Evolutionary conservation across 2,113 vertebrate genomes (phyloP), one percentile per base, ranked within the genome.

Genomic region (Esox niger): DNA sequence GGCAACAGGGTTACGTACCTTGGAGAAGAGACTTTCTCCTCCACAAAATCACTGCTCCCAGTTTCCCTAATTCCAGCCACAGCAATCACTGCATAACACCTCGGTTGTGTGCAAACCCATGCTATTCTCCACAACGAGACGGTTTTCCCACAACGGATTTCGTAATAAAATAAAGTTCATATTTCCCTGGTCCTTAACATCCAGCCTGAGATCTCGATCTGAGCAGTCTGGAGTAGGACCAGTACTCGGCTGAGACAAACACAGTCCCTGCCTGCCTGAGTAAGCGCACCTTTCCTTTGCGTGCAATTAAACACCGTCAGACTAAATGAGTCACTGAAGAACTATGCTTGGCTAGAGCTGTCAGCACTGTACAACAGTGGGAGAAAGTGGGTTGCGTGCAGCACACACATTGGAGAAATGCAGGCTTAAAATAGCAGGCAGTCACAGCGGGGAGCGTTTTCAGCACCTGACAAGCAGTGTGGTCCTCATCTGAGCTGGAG

Each of bases 1-100:
- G 59, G 59, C 59, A 61, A 61, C 59, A 61, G 32, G 59, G 59
- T 61, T 61, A 33, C 4, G n/a, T 61, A 61, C 59, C 59, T 61
- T 31, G 1, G n/a, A 61, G 59, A 32, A 57, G 59, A 61, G 26
- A 30, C 27, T 31, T 59, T 59, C 57, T 29, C 57, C 57, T 59
- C 9, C 29, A 27, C 23, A 58, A 17, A n/a, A 54, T 6, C 2
- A 27, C 56, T 30, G 11, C 29, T 30, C 56, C 29, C 6, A 2
- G 3, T 1, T 6, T 15, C 56, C 27, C 27, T 17, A 29, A 58
- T 29, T 29, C 25, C 20, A 59, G 25, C 56, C 17, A 7, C 47
- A 15, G 47, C 21, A 52, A 52, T 52, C n/a, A 9, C 7, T 17
- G 11, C 21, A 46, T 21, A 21, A 52, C 15, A 21, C 47, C 20